Evolutionary conservation across 2,797 vertebrate genomes (phyloP), one percentile per base, ranked within the genome.

Genomic region (Pyrocephalus nanus): DNA sequence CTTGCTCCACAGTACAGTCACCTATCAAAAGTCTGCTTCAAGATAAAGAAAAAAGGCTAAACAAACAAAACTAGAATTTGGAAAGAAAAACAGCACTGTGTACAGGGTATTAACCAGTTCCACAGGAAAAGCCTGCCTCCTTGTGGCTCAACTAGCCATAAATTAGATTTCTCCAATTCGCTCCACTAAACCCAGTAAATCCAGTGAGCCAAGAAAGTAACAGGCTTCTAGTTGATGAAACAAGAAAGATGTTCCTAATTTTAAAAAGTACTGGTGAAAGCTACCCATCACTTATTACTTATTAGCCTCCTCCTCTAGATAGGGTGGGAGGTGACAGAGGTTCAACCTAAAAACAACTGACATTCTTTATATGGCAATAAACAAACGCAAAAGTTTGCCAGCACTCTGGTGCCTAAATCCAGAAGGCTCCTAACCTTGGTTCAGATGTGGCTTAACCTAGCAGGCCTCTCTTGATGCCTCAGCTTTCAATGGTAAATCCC

Each of bases 61-160:
- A 34, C 4, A 21, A 62, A 69, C 29, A 22, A 40, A 72, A 36
- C 7, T 12, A 54, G 34, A 84, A 27, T 8, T 40, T 3, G 2
- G 26, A 65, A 25, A 62, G 16, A 25, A 67, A 92, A 92, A 47
- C 1, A 88, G 26, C 30, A 61, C 38, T 78, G 6, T 1, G 13
- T 6, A 42, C 30, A 66, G 50, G 47, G 47, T 12, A 60, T 43
- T 19, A 82, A 57, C 19, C n/a, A 70, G 75, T 95, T 95, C 62
- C 15, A 72, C 48, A 93, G 91, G 86, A 82, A 80, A 58, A 91
- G 90, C 42, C 88, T 95, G 95, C 94, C 93, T 96, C 94, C 94
- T 71, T 92, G 95, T 91, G 95, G 96, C 78, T 76, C 75, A 74
- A 15, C 64, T 53, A 62, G 51, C 64, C 6, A 3, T n/a, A 81